Evolutionary conservation across 2,113 vertebrate genomes (phyloP).

Genomic region (Catagonus wagneri): DNA sequence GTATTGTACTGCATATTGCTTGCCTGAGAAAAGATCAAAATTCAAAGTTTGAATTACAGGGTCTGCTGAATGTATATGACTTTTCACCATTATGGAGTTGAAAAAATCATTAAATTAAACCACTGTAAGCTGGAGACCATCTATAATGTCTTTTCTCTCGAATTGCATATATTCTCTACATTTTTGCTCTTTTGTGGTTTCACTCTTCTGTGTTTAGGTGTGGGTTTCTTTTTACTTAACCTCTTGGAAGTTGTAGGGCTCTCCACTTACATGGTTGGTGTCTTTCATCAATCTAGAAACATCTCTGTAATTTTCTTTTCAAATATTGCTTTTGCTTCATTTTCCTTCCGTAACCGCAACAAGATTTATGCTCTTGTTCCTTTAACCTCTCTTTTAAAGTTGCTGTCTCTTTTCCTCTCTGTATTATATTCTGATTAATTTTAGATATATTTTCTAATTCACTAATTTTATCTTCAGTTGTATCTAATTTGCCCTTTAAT

Average conservation of each 20-base stretch:
- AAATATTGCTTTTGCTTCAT: conserved; percentile 1
- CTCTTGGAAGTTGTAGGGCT: not conserved
- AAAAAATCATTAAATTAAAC: too few relatives aligned
- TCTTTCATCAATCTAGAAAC: conserved; percentile 18
- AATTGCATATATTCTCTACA: not conserved
- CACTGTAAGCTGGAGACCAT: too few relatives aligned
- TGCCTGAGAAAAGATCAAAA: too few relatives aligned
- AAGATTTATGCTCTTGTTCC: not conserved
- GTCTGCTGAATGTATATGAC: too few relatives aligned
- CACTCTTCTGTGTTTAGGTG: not conserved
- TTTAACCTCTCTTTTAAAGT: not conserved
- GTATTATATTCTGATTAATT: conserved; percentile 12
- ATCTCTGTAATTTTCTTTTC: not conserved
- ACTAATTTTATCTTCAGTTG: not conserved
- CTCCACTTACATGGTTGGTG: not conserved
- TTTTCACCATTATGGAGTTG: too few relatives aligned
- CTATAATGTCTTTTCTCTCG: not conserved
- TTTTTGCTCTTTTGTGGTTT: not conserved
- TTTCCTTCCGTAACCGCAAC: not conserved
- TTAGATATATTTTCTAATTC: not conserved
- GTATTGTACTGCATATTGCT: too few relatives aligned
- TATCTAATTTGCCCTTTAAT: not conserved
- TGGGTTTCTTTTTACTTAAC: not conserved
- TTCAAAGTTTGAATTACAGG: too few relatives aligned
- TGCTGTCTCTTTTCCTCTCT: not conserved